Conservation (phyloP, 2,888 invertebrate species). For the Mallateleia sp. region DNA sequence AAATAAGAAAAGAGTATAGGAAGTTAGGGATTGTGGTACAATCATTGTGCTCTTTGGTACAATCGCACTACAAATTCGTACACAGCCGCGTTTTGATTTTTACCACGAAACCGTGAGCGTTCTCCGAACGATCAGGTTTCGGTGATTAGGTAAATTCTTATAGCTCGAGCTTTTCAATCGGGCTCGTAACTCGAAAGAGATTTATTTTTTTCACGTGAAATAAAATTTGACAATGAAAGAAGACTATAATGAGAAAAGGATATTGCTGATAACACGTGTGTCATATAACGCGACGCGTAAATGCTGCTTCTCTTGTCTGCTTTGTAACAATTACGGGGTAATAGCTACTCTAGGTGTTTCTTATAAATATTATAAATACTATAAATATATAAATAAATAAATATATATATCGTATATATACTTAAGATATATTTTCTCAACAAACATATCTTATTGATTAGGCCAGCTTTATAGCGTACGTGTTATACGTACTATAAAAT, state of each 20-base stretch:
- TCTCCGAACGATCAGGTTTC: no score
- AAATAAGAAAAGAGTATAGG: no score
- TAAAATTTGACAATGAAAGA: constrained; percentile 44
- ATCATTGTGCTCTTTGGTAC: no score
- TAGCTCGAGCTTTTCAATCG: constrained; percentile 38
- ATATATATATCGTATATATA: constrained; percentile 56
- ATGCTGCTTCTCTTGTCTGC: constrained; percentile 78
- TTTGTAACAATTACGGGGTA: constrained; percentile 75
- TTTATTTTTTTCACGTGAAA: constrained; percentile 70
- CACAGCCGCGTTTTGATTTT: no score
- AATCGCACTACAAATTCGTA: no score
- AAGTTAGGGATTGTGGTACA: no score
- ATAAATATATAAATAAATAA: constrained; percentile 74
- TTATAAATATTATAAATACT: constrained; percentile 75
- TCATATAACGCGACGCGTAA: constrained; percentile 69
- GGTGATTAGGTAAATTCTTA: neutral
- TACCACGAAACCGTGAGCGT: no score
- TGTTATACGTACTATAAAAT: constrained; percentile 65
- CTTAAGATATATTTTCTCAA: constrained; percentile 87
- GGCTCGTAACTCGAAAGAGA: constrained; percentile 41
- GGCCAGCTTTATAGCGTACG: constrained; percentile 85
- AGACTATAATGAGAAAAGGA: constrained; percentile 49
- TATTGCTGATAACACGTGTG: constrained; percentile 69
- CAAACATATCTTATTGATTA: constrained; percentile 87
- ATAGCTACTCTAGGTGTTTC: constrained; percentile 79